Percentiles rank a stretch among this genome's conserved stretches.
These are phyloP conservation scores for Apantesis nais DNA, from an alignment of 2,888 invertebrate genomes.

Conservation along the genomic window DNA sequence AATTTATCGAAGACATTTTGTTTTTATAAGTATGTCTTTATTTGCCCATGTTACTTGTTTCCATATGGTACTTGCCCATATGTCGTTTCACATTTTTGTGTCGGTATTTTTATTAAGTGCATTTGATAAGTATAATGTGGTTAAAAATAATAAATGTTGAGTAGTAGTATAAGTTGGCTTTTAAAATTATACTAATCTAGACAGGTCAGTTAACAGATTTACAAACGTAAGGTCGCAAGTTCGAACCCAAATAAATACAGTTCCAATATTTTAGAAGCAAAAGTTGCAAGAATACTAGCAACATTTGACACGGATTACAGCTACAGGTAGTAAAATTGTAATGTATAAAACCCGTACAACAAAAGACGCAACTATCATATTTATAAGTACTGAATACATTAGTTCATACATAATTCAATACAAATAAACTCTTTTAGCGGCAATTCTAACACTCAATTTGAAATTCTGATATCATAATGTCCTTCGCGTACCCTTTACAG, in stretches of 20 bases:
- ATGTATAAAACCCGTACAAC: background rate
- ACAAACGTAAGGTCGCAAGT: background rate
- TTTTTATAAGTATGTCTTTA: background rate
- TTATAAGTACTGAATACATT: slow-evolving; percentile 6
- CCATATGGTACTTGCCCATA: slow-evolving; percentile 7
- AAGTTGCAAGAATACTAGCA: no score
- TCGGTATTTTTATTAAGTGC: background rate
- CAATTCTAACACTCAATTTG: slow-evolving; percentile 48
- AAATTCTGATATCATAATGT: slow-evolving; percentile 70
- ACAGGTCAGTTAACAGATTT: background rate
- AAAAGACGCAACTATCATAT: background rate
- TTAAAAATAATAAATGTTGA: background rate
- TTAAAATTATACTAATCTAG: background rate
- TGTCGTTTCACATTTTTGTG: background rate
- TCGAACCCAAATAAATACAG: no score
- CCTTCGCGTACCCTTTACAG: slow-evolving; percentile 74
- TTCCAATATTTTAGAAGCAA: no score
- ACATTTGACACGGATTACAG: background rate
- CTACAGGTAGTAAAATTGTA: background rate
- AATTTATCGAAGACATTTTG: slow-evolving; percentile 15
- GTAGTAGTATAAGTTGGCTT: background rate
- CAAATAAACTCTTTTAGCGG: slow-evolving; percentile 18
- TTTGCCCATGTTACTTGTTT: background rate
- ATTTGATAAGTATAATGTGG: background rate
- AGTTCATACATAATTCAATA: slow-evolving; percentile 32